Conservation (phyloP, 2,113 vertebrate genomes). For the Embiotoca jacksoni region DNA sequence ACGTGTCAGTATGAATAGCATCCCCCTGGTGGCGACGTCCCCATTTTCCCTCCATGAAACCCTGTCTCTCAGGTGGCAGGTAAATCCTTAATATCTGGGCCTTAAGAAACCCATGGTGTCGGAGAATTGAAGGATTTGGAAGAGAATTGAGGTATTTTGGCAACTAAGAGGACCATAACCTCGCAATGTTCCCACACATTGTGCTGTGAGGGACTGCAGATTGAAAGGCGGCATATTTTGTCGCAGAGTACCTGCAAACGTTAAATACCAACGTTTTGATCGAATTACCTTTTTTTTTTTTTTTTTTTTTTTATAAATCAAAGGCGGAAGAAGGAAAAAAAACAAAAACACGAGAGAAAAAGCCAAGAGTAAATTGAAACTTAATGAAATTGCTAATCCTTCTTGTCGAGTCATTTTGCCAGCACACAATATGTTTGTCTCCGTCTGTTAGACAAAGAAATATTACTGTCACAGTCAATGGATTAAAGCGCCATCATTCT, state of each 20-base stretch:
- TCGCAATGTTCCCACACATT: conserved; percentile 35
- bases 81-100: conserved; percentile 70
- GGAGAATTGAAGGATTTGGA: conserved; percentile 52
- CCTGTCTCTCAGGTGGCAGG: conserved; percentile 52
- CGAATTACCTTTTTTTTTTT: conserved; percentile 27
- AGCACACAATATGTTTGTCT: conserved; percentile 48
- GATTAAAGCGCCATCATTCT: conserved; percentile 60
- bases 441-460: conserved; percentile 61
- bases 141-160: conserved; percentile 36
- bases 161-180: conserved; percentile 8
- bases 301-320: conserved; percentile 32
- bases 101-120: conserved; percentile 53
- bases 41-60: conserved; percentile 45
- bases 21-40: conserved; percentile 41
- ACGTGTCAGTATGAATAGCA: conserved; percentile 14
- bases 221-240: background rate
- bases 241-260: background rate
- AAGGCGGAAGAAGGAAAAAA: conserved; percentile 20
- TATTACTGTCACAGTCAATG: conserved; percentile 53
- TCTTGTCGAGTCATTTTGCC: conserved; percentile 52
- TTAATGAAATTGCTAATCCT: conserved; percentile 69
- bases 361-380: conserved; percentile 51
- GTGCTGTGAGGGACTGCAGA: conserved; percentile 9
- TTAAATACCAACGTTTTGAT: conserved; percentile 31
- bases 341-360: background rate